Evolutionary conservation across 2,797 vertebrate genomes (phyloP).

Genomic region (Helarctos malayanus): DNA sequence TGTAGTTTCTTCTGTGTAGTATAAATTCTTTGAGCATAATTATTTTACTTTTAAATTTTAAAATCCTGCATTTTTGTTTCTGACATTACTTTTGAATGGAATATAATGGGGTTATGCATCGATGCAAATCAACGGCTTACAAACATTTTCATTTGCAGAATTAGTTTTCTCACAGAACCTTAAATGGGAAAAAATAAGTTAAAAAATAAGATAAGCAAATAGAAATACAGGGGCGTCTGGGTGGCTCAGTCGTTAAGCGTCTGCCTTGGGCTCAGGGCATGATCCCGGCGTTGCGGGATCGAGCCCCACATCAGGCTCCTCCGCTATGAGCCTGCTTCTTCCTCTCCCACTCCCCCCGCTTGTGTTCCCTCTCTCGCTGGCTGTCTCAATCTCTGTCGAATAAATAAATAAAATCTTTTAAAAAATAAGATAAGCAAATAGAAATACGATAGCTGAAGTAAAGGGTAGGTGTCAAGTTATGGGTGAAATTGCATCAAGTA

Average conservation of each 20-base stretch:
- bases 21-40: background rate
- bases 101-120: background rate
- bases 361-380: no score
- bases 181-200: background rate
- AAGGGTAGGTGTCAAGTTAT: background rate
- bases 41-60: conserved; percentile 13
- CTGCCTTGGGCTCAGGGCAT: no score
- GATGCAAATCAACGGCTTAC: background rate
- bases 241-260: no score
- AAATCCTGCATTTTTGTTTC: background rate
- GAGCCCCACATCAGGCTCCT: no score
- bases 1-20: background rate
- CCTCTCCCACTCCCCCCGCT: no score
- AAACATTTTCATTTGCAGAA: conserved; percentile 4
- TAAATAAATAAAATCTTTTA: no score
- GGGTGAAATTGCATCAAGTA: background rate
- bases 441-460: background rate
- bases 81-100: background rate
- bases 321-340: no score
- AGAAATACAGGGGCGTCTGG: background rate
- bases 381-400: no score
- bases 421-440: background rate
- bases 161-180: background rate
- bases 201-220: background rate
- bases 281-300: no score